Conservation (phyloP, 1,140 invertebrate genomes). For the Galleria mellonella region DNA sequence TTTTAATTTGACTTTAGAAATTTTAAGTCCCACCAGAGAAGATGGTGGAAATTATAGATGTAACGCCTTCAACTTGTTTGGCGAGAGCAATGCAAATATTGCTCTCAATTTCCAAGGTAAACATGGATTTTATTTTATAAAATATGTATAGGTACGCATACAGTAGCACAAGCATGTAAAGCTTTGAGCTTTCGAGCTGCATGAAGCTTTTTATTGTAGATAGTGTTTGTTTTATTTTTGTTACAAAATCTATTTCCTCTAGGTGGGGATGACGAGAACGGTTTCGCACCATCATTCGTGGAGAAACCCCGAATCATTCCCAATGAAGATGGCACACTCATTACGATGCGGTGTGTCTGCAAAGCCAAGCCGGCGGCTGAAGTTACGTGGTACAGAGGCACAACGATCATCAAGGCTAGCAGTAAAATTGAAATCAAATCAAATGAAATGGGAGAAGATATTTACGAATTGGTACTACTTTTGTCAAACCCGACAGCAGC, state of each 20-base stretch:
- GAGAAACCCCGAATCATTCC: constrained; percentile 98
- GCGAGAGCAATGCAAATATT: constrained; percentile 99
- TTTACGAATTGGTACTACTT: constrained; percentile 89
- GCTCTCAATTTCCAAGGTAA: constrained; percentile 99
- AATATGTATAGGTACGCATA: constrained; percentile 57
- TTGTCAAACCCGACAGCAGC: constrained; percentile 92
- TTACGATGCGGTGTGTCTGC: constrained; percentile 96
- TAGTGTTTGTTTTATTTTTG: neutral
- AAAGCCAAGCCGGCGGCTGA: constrained; percentile 93
- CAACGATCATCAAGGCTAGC: constrained; percentile 88
- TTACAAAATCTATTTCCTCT: constrained; percentile 27
- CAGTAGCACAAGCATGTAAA: constrained; percentile 60
- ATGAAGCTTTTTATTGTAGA: constrained; percentile 18
- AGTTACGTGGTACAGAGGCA: constrained; percentile 93
- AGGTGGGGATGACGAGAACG: constrained; percentile 92
- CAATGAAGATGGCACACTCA: constrained; percentile 95
- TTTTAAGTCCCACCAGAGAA: constrained; percentile 93
- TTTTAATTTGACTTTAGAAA: constrained; percentile 93
- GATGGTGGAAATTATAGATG: constrained; percentile 99
- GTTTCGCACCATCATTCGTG: constrained; percentile 94
- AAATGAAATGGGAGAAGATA: constrained; percentile 84
- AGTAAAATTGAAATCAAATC: constrained; percentile 90
- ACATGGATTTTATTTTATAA: constrained; percentile 16
- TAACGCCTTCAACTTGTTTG: constrained; percentile 98
- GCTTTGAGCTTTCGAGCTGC: constrained; percentile 55